Percentiles rank a stretch among this genome's conserved stretches.
Conservation (phyloP, 2,113 vertebrate genomes). For the Cercopithecus mona region DNA sequence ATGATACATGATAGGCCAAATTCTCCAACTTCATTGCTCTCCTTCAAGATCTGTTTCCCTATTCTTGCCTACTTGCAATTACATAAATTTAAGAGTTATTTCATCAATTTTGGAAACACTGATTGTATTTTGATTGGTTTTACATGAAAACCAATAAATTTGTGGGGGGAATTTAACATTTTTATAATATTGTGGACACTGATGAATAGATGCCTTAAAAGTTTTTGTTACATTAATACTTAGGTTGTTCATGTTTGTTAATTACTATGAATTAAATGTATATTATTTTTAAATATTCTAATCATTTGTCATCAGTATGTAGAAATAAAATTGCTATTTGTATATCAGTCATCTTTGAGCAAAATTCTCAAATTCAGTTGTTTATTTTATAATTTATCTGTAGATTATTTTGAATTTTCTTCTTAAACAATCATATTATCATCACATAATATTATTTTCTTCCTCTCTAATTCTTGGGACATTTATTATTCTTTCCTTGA, state of each 20-base stretch:
- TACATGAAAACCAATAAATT: background rate
- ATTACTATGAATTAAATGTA: background rate
- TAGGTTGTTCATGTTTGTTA: background rate
- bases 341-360: background rate
- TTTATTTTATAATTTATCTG: background rate
- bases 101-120: background rate
- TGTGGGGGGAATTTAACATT: background rate
- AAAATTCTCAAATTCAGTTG: background rate
- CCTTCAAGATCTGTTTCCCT: background rate
- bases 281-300: background rate
- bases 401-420: conserved; percentile 1
- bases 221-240: background rate
- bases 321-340: background rate
- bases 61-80: background rate
- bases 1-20: background rate
- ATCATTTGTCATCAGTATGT: background rate
- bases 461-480: background rate
- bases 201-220: background rate
- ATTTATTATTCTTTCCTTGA: background rate
- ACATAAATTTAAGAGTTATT: background rate
- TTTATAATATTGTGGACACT: background rate
- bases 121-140: background rate
- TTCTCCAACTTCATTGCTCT: background rate
- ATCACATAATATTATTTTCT: background rate
- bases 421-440: background rate